Conservation (phyloP, 1,140 invertebrate species). For the Asobara japonica region DNA sequence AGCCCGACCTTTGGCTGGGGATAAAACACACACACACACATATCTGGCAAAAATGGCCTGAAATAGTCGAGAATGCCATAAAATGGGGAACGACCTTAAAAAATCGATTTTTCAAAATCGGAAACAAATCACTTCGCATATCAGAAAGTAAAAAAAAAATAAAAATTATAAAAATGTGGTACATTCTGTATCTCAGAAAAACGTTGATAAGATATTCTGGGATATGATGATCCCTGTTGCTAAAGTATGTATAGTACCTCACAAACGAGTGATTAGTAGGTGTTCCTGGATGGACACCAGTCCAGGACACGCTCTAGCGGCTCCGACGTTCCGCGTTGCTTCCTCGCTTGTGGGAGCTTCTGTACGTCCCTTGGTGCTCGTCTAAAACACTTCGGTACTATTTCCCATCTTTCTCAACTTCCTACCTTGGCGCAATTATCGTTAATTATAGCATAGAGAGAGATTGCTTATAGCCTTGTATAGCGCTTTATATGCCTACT, state of each 20-base stretch:
- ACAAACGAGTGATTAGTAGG: background rate
- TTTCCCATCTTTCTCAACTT: background rate
- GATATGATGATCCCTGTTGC: no score
- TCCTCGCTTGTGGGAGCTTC: background rate
- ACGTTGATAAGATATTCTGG: no score
- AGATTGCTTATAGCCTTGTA: background rate
- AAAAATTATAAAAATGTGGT: no score
- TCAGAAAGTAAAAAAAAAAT: no score
- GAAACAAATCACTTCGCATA: no score
- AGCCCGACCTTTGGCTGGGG: no score
- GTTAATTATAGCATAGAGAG: background rate
- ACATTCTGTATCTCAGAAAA: no score
- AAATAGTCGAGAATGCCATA: no score
- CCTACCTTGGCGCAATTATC: background rate
- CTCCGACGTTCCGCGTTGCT: background rate
- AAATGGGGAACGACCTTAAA: no score
- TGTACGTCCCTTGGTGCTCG: background rate
- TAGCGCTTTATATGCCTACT: background rate
- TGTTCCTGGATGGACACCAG: background rate
- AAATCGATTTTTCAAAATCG: no score
- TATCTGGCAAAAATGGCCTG: no score
- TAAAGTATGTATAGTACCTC: background rate
- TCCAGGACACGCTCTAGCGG: background rate
- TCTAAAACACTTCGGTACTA: background rate
- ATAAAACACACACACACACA: no score